phyloP scores from a whole-genome alignment of 2,113 vertebrate species.

The Antennarius striatus region DNA sequence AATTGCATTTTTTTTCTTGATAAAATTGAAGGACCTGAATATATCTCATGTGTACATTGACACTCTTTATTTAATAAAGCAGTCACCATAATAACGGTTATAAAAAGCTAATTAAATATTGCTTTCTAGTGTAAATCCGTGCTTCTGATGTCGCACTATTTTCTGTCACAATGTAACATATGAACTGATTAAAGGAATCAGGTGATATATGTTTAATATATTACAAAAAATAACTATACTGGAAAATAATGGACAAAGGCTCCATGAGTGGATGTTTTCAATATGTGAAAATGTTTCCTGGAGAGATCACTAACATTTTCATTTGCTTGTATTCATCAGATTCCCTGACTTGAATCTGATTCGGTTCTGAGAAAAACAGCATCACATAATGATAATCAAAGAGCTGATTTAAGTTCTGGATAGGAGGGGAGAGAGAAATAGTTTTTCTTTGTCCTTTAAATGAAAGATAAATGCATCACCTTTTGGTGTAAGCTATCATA shows the following conservation, averaged over 20 bases:
- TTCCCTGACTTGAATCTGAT: background rate
- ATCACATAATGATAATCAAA: background rate
- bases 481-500: too few species aligned
- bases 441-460: background rate
- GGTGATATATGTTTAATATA: slow-evolving; percentile 18
- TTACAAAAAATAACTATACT: too few species aligned
- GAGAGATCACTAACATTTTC: slow-evolving; percentile 1
- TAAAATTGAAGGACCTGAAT: slow-evolving; percentile 11
- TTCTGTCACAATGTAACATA: slow-evolving; percentile 25
- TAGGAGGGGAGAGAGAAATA: too few species aligned
- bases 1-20: background rate
- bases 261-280: too few species aligned
- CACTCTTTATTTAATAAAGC: background rate
- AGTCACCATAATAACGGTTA: too few species aligned
- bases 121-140: slow-evolving; percentile 10
- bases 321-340: too few species aligned
- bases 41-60: slow-evolving; percentile 29
- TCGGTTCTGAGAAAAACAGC: background rate
- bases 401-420: too few species aligned
- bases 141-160: slow-evolving; percentile 23
- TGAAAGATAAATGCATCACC: background rate
- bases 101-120: slow-evolving; percentile 48
- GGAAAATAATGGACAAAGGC: too few species aligned
- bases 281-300: background rate
- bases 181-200: slow-evolving; percentile 3